Evolutionary conservation across 30 jellyfish, hydroid and myxozoan species (phyloP), one percentile per base, ranked within the genome.

Genomic region (Cassiopea xamachana): DNA sequence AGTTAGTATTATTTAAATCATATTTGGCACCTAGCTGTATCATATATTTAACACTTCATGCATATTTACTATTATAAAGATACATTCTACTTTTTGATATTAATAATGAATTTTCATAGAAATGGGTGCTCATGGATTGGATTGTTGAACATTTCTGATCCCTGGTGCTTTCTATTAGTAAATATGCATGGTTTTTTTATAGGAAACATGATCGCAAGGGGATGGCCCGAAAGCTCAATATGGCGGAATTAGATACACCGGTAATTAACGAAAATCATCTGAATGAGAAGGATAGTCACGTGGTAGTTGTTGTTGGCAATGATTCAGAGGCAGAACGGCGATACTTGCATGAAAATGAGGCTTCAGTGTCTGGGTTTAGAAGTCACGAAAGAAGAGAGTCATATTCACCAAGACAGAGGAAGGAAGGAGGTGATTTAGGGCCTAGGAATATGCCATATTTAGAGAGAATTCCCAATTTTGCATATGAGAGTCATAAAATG

Each of bases 121-220:
- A 27, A 27, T 27, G 39, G 39, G 39, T 27, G 39, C 39, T 27
- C 39, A 27, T 27, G 39, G 39, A 27, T 27, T 27, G 39, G 39
- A 27, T 27, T 27, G 39, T 27, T 27, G 39, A 27, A 27, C 39
- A 27, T 27, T 27, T 27, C 39, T 27, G 39, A 27, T 27, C 39
- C 39, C 39, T 0, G 0, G 39, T 27, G 39, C 39, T 27, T 27
- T 27, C 39, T 27, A 27, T 27, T 27, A 27, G 82, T 69, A 4
- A 14, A 7, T 69, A 0, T 18, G 48, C 18, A 2, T 73, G 9
- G 2, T 73, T 73, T 79, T 72, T 27, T 76, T 74, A 7, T 82
- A 91, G 97, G 84, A 91, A 85, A 80, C 97, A 91, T 84, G 97
- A 91, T 51, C 84, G 97, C 7, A 91, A 91, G 48, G 97, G 97